Evolutionary conservation across 2,888 invertebrate genomes (phyloP).

Genomic region (Lampropteryx suffumata): DNA sequence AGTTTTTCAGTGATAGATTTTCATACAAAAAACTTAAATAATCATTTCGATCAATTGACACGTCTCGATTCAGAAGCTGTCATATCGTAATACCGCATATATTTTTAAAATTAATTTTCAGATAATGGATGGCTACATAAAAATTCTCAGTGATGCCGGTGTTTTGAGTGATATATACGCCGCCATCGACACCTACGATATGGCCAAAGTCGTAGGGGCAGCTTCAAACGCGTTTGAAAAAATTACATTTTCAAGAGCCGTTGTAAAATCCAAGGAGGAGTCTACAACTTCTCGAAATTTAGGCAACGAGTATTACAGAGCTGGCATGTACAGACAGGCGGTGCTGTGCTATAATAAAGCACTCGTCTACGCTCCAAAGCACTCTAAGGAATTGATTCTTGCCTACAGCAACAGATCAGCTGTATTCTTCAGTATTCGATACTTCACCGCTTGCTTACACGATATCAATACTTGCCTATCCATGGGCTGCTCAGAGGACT

Average conservation of each 20-base stretch:
- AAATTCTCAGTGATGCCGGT: too few relatives aligned
- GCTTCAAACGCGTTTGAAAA: too few relatives aligned
- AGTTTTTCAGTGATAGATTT: too few relatives aligned
- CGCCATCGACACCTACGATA: slow-evolving; percentile 23
- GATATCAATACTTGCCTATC: slow-evolving; percentile 5
- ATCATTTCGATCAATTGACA: too few relatives aligned
- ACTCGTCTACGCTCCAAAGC: slow-evolving; percentile 9
- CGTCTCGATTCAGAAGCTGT: too few relatives aligned
- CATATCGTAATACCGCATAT: too few relatives aligned
- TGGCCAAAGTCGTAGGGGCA: slow-evolving; percentile 8
- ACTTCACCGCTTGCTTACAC: slow-evolving; percentile 11
- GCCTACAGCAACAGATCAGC: slow-evolving; percentile 22
- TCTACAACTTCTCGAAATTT: neutral
- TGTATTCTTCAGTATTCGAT: slow-evolving; percentile 11
- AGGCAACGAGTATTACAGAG: slow-evolving; percentile 14
- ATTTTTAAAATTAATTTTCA: too few relatives aligned
- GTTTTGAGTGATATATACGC: neutral
- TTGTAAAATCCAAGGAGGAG: slow-evolving; percentile 2
- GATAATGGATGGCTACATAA: too few relatives aligned
- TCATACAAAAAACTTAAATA: too few relatives aligned
- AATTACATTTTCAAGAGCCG: too few relatives aligned
- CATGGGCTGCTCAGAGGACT: neutral
- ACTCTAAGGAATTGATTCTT: slow-evolving; percentile 13
- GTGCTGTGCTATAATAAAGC: slow-evolving; percentile 17
- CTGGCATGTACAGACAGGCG: neutral